phyloP scores from a whole-genome alignment of 1,140 invertebrate species.

The Plutomurus gul region DNA sequence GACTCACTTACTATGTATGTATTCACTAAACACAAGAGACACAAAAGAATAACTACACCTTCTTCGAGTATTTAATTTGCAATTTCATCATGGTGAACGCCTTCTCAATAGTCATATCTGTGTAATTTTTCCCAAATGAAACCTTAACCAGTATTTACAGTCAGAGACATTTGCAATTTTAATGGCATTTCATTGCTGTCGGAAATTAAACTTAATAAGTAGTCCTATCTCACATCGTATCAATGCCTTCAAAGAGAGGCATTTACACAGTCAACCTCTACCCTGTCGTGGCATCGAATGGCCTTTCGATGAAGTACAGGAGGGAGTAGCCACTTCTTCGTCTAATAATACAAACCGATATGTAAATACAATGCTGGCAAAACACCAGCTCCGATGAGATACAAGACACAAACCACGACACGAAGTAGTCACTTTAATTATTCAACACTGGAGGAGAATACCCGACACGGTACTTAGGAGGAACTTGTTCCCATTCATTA shows the following conservation, averaged over 20 bases:
- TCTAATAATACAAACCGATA: no score
- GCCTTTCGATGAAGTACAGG: no score
- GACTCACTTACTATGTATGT: conserved; percentile 23
- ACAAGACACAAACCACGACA: no score
- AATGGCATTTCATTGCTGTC: conserved; percentile 22
- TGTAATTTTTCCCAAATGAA: conserved; percentile 36
- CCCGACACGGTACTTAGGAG: not conserved
- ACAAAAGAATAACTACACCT: conserved; percentile 27
- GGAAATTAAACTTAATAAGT: conserved; percentile 24
- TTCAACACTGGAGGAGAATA: not conserved
- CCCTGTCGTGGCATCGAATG: no score
- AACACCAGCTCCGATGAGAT: no score
- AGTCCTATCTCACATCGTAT: not conserved
- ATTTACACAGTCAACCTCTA: not conserved
- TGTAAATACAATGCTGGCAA: no score
- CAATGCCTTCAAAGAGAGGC: not conserved
- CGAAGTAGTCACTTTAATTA: not conserved
- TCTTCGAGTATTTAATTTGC: conserved; percentile 27
- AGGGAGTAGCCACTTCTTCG: no score
- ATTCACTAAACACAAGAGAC: conserved; percentile 27
- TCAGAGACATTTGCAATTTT: conserved; percentile 32
- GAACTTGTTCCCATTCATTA: conserved; percentile 9
- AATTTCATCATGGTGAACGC: conserved; percentile 28
- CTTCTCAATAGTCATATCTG: conserved; percentile 8
- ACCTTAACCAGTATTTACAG: conserved; percentile 32